Percentiles rank a stretch among this genome's conserved stretches.
These are phyloP conservation scores for Drosophila prosaltans DNA, from an alignment of 1,140 invertebrate genomes.

Conservation along the genomic window DNA sequence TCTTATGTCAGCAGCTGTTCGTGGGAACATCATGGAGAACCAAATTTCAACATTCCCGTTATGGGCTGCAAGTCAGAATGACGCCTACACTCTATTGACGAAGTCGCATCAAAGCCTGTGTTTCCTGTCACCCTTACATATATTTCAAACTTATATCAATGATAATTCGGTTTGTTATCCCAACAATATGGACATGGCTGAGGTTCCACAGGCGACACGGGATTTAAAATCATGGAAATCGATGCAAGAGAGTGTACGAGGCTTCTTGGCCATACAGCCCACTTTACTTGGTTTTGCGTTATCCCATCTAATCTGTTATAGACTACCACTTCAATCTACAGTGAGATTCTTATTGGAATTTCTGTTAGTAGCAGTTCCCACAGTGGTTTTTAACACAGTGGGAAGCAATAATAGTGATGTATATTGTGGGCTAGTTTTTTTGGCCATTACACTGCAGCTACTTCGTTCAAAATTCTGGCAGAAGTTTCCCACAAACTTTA, in stretches of 20 bases:
- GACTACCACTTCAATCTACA: constrained; percentile 30
- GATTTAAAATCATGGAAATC: constrained; percentile 29
- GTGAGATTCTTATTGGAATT: constrained; percentile 62
- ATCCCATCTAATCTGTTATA: constrained; percentile 35
- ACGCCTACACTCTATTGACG: constrained; percentile 16
- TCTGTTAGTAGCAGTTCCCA: constrained; percentile 50
- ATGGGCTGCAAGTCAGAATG: neutral
- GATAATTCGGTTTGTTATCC: constrained; percentile 15
- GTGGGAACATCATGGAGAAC: neutral
- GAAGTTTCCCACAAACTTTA: neutral
- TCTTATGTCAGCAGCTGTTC: neutral
- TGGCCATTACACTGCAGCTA: constrained; percentile 10
- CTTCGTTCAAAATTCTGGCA: neutral
- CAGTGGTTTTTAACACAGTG: constrained; percentile 45
- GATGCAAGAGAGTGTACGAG: constrained; percentile 29
- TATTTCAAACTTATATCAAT: constrained; percentile 32
- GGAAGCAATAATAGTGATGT: constrained; percentile 16
- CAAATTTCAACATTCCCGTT: neutral
- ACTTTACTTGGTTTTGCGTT: constrained; percentile 50
- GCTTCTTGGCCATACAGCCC: constrained; percentile 35
- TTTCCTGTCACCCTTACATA: constrained; percentile 22
- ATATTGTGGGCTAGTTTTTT: constrained; percentile 14
- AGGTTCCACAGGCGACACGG: neutral
- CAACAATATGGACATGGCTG: constrained; percentile 1
- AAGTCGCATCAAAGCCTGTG: constrained; percentile 3